These are phyloP conservation scores for Alectoris magna DNA, from an alignment of 2,797 vertebrate genomes.

Conservation along the genomic window DNA sequence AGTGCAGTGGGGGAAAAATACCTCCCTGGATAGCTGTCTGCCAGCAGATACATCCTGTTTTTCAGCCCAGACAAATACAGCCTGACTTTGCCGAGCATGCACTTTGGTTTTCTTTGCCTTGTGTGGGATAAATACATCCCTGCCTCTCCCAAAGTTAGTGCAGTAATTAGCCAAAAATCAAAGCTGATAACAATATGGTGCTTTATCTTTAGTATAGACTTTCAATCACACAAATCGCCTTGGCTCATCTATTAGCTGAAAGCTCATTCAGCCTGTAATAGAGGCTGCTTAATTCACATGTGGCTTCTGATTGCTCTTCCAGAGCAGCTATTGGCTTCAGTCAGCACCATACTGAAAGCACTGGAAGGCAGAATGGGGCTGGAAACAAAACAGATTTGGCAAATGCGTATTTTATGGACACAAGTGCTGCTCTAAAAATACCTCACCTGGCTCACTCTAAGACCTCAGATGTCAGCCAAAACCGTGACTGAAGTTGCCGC, in stretches of 20 bases:
- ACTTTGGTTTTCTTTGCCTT: slow-evolving; percentile 42
- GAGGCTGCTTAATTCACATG: not conserved
- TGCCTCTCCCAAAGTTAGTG: not conserved
- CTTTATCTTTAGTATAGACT: slow-evolving; percentile 35
- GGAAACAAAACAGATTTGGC: not conserved
- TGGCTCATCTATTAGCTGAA: slow-evolving; percentile 42
- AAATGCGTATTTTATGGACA: not conserved
- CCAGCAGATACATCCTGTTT: slow-evolving; percentile 69
- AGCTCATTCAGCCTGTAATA: not conserved
- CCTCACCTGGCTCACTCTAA: not conserved
- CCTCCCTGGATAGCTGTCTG: slow-evolving; percentile 62
- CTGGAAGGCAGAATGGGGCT: not conserved
- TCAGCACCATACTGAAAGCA: not conserved
- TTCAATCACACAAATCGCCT: slow-evolving; percentile 48
- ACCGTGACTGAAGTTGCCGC: not conserved
- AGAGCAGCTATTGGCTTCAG: not conserved
- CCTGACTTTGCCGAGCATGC: slow-evolving; percentile 14
- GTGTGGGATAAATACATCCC: slow-evolving; percentile 30
- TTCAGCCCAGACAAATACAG: slow-evolving; percentile 53
- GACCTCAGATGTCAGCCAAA: not conserved
- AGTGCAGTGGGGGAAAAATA: slow-evolving; percentile 58
- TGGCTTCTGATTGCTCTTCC: slow-evolving; percentile 27
- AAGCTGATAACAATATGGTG: not conserved
- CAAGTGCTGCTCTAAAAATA: not conserved
- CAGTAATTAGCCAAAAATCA: slow-evolving; percentile 28